Evolutionary conservation across 2,113 vertebrate species (phyloP), one percentile per base, ranked within the genome.

Genomic region (Noturus placidus): DNA sequence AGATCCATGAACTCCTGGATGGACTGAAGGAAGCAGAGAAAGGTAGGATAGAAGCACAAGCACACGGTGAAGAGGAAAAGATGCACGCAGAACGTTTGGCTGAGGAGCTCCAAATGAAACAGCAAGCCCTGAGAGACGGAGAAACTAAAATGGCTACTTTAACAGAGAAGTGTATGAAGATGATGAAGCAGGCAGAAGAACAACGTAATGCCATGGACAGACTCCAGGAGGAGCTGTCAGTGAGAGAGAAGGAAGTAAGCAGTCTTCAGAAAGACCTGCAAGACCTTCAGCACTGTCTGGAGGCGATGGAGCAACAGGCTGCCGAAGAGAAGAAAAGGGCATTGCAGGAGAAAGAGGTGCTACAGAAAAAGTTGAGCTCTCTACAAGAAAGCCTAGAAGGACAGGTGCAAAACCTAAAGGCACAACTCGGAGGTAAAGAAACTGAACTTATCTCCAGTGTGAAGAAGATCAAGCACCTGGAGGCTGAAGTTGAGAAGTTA

Each of bases 21-120:
- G 96, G 95, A 86, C 93, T 98, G 86, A 96, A 93, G 84, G 92
- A 95, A 61, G 92, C 94, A 30, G 97, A 97, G 90, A 92, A 90
- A 72, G 94, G 94, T 27, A 96, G 93, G 87, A 92, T 95, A 82
- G 91, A 94, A 59, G 91, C 94, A 61, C 92, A 94, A 46, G 93
- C 93, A 89, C 94, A 95, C 67, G 91, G 0, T 17, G 92, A 93
- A 3, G 92, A 96, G 77, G 93, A 89, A 83, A 93, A 38, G 0
- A 92, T 91, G 72, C 94, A 94, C 30, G 91, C 95, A n/a, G 95
- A 95, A 86, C 93, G 92, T 59, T 89, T 95, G n/a, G 93, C 92
- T 67, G 92, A 94, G 27, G 93, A 97, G 67, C 91, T 97, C 22
- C 92, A 90, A 88, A 88, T 93, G 46, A 97, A 96, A 89, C 95